Percentiles rank a stretch among this genome's conserved stretches.
These are phyloP conservation scores for Panorpa germanica DNA, from an alignment of 2,888 invertebrate species.

Conservation along the genomic window DNA sequence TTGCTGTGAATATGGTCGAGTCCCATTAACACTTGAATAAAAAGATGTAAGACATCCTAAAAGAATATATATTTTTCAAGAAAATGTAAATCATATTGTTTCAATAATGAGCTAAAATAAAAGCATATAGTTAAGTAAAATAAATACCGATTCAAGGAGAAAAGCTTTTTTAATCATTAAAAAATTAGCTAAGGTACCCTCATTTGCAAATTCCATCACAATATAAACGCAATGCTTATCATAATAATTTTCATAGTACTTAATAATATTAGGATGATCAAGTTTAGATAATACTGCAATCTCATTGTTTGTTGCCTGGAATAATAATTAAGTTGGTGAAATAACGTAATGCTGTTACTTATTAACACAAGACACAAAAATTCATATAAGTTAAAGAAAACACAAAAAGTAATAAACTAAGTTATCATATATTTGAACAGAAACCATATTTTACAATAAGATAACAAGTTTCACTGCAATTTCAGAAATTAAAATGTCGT, in stretches of 20 bases:
- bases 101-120: conserved; percentile 7
- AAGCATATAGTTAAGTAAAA: conserved; percentile 5
- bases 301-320: conserved; percentile 46
- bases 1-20: conserved; percentile 63
- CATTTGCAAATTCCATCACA: conserved; percentile 75
- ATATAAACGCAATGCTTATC: conserved; percentile 41
- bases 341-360: too few species aligned
- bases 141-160: conserved; percentile 1
- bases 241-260: conserved; percentile 48
- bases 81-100: conserved; percentile 17
- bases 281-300: conserved; percentile 48
- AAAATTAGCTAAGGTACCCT: too few species aligned
- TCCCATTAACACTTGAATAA: conserved; percentile 55
- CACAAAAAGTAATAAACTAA: too few species aligned
- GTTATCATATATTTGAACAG: too few species aligned
- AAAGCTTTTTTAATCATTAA: too few species aligned
- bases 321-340: too few species aligned
- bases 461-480: too few species aligned
- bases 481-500: too few species aligned
- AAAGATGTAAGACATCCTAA: conserved; percentile 46
- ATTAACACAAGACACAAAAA: too few species aligned
- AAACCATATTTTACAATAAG: too few species aligned
- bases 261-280: conserved; percentile 55
- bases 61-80: conserved; percentile 17
- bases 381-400: too few species aligned